Conservation (phyloP, 92 coral and sea anemone genomes). For the Galaxea fascicularis region DNA sequence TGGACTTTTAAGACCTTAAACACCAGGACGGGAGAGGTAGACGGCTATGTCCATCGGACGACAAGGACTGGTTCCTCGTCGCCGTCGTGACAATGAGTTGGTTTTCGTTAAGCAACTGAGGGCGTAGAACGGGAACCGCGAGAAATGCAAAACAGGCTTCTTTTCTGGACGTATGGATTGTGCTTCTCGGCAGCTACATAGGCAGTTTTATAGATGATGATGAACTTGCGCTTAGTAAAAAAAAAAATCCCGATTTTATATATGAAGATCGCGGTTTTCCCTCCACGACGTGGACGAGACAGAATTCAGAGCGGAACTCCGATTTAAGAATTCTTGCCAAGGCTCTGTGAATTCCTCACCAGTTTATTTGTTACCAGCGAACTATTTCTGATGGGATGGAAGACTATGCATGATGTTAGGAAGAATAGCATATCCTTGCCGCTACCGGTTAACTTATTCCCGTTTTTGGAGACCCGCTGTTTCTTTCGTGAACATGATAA, state of each 20-base stretch:
- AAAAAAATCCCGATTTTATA: slow-evolving; percentile 15
- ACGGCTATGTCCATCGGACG: slow-evolving; percentile 18
- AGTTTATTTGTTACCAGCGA: slow-evolving; percentile 4
- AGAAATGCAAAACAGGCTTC: neutral
- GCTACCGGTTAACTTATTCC: no score
- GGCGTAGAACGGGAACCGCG: neutral
- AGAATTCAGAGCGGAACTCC: slow-evolving; percentile 10
- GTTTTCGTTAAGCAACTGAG: slow-evolving; percentile 8
- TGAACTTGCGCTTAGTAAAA: slow-evolving; percentile 1
- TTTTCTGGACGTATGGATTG: slow-evolving; percentile 5
- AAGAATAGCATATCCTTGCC: slow-evolving; percentile 3
- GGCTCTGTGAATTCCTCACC: slow-evolving; percentile 1
- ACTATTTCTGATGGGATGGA: slow-evolving; percentile 4
- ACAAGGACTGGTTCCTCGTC: slow-evolving; percentile 4
- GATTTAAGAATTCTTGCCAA: neutral
- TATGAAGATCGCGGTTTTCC: slow-evolving; percentile 20
- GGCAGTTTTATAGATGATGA: slow-evolving; percentile 19
- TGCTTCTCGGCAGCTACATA: slow-evolving; percentile 9
- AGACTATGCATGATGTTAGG: slow-evolving; percentile 3
- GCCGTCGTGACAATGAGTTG: slow-evolving; percentile 8
- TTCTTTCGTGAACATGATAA: neutral
- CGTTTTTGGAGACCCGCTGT: no score
- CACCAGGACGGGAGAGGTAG: slow-evolving; percentile 40
- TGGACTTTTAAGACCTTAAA: slow-evolving; percentile 5
- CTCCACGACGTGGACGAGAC: slow-evolving; percentile 12